These are phyloP conservation scores for Chloroclysta siterata DNA, from an alignment of 2,888 invertebrate species.

Conservation along the genomic window DNA sequence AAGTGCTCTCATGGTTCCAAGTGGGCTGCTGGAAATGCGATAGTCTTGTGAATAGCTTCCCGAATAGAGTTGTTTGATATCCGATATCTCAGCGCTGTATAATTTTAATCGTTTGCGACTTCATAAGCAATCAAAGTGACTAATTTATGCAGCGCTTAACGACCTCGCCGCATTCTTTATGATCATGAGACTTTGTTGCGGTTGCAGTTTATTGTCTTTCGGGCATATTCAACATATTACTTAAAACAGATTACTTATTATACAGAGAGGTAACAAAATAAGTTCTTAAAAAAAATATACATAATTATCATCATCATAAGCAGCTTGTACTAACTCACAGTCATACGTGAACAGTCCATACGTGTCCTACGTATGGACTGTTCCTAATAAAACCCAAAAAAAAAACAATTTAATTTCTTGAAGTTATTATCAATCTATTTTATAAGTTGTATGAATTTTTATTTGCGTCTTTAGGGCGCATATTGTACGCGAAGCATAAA, in stretches of 20 bases:
- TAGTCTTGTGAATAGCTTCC: conserved; percentile 68
- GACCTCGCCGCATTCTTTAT: conserved; percentile 46
- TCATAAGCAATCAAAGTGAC: conserved; percentile 50
- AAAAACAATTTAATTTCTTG: conserved; percentile 18
- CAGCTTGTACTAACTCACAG: too few relatives aligned
- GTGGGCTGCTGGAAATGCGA: conserved; percentile 70
- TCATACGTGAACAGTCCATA: too few relatives aligned
- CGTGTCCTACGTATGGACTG: too few relatives aligned
- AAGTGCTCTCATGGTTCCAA: conserved; percentile 65
- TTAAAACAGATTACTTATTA: background rate
- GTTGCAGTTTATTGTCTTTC: conserved; percentile 41
- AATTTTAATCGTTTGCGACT: conserved; percentile 49
- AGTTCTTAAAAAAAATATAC: too few relatives aligned
- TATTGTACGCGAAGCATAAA: conserved; percentile 73
- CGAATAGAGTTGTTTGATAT: conserved; percentile 64
- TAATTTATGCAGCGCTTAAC: conserved; percentile 50
- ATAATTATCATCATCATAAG: too few relatives aligned
- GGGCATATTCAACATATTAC: conserved; percentile 39
- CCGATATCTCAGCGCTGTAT: conserved; percentile 52
- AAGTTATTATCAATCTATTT: conserved; percentile 66
- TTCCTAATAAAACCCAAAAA: background rate
- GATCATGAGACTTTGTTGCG: conserved; percentile 48
- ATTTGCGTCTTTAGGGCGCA: conserved; percentile 75
- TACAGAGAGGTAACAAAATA: background rate
- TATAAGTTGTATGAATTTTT: conserved; percentile 75